Conservation (phyloP, 1,140 invertebrate species). For the Drosophila murphyi region DNA sequence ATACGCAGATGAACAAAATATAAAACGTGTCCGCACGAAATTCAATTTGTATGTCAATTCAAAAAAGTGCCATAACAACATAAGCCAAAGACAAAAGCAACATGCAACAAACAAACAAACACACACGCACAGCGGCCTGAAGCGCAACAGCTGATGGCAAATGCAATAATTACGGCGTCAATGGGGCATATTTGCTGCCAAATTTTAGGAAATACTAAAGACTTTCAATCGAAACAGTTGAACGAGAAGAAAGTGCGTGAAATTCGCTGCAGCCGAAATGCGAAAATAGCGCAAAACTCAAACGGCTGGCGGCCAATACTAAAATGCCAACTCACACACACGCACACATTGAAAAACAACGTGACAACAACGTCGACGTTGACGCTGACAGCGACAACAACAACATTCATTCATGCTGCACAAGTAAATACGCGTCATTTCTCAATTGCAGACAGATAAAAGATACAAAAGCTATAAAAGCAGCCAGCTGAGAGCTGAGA, state of each 20-base stretch:
- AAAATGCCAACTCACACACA: conserved; percentile 54
- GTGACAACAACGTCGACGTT: conserved; percentile 38
- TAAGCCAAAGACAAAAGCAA: conserved; percentile 36
- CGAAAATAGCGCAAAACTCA: conserved; percentile 68
- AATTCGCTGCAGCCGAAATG: conserved; percentile 48
- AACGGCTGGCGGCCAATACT: conserved; percentile 61
- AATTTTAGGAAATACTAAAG: conserved; percentile 55
- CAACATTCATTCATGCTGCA: conserved; percentile 72
- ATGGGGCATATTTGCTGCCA: conserved; percentile 28
- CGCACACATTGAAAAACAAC: conserved; percentile 41
- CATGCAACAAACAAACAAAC: conserved; percentile 39
- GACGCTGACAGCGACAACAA: conserved; percentile 36
- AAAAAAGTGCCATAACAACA: conserved; percentile 64
- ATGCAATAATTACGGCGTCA: conserved; percentile 46
- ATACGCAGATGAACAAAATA: conserved; percentile 56
- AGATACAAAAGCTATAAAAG: conserved; percentile 53
- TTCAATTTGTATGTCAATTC: conserved; percentile 63
- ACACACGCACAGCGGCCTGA: conserved; percentile 32
- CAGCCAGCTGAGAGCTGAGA: neutral
- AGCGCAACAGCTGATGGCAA: conserved; percentile 61
- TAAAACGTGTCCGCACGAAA: conserved; percentile 72
- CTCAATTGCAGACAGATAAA: conserved; percentile 58
- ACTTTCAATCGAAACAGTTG: conserved; percentile 60
- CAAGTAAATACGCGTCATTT: conserved; percentile 58
- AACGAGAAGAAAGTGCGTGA: conserved; percentile 43